phyloP scores from a whole-genome alignment of 2,113 vertebrate genomes.

The Corvus hawaiiensis region DNA sequence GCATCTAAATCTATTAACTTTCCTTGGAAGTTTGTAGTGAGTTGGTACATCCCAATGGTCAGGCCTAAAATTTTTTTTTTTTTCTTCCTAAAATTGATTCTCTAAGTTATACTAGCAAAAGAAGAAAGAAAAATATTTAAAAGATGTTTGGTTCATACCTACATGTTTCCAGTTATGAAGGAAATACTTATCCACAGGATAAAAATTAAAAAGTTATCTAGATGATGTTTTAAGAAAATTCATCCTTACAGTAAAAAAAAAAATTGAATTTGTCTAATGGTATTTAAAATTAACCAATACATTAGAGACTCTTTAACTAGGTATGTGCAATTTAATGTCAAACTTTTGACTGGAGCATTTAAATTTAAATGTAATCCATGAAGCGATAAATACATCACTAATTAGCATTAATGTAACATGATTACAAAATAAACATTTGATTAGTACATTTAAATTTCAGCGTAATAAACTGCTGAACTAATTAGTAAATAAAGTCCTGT shows the following conservation, averaged over 20 bases:
- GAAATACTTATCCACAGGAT: neutral
- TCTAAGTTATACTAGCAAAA: neutral
- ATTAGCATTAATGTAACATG: slow-evolving; percentile 67
- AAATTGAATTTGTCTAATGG: neutral
- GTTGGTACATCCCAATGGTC: neutral
- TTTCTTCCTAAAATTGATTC: neutral
- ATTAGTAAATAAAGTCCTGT: slow-evolving; percentile 53
- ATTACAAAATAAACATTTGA: slow-evolving; percentile 71
- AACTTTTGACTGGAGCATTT: slow-evolving; percentile 51
- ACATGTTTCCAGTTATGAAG: neutral
- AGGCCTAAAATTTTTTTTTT: neutral
- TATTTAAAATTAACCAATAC: slow-evolving; percentile 7
- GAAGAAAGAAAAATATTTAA: neutral
- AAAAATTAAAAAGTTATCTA: neutral
- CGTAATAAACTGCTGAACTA: slow-evolving; percentile 56
- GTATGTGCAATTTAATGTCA: slow-evolving; percentile 41
- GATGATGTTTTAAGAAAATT: neutral
- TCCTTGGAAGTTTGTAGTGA: neutral
- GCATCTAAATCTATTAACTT: neutral
- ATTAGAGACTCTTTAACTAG: slow-evolving; percentile 5
- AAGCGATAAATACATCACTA: slow-evolving; percentile 60
- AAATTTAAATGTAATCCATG: slow-evolving; percentile 62
- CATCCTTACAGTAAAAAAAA: neutral
- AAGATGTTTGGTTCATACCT: neutral
- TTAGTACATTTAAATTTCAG: slow-evolving; percentile 67